Evolutionary conservation across 2,888 invertebrate species (phyloP).

Genomic region (Coenonympha arcania): DNA sequence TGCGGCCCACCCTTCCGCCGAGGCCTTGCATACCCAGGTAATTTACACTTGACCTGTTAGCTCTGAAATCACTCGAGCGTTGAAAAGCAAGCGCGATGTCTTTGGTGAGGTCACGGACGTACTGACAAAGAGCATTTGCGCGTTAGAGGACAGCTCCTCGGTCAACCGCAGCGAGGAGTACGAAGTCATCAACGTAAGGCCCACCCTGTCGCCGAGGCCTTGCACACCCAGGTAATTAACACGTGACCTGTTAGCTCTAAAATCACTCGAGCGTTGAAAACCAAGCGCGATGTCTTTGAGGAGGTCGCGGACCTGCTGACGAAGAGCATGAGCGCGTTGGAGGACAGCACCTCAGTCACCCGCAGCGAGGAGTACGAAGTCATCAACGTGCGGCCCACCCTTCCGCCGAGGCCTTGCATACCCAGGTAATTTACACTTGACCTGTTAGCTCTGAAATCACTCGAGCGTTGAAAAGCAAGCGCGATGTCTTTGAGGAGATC

Average conservation of each 20-base stretch:
- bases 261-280: too few species aligned
- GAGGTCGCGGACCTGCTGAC: slow-evolving; percentile 77
- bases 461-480: slow-evolving; percentile 72
- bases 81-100: slow-evolving; percentile 73
- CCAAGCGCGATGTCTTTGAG: slow-evolving; percentile 74
- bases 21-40: slow-evolving; percentile 78
- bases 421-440: slow-evolving; percentile 50
- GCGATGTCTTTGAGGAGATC: too few species aligned
- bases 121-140: slow-evolving; percentile 73
- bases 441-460: not conserved
- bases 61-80: too few species aligned
- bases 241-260: not conserved
- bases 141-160: slow-evolving; percentile 60
- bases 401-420: slow-evolving; percentile 80
- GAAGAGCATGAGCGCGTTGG: slow-evolving; percentile 55
- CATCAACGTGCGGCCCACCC: slow-evolving; percentile 76
- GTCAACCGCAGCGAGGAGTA: slow-evolving; percentile 78
- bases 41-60: not conserved
- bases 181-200: slow-evolving; percentile 78
- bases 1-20: slow-evolving; percentile 78
- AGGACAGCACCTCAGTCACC: slow-evolving; percentile 34
- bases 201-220: slow-evolving; percentile 80
- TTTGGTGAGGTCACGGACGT: slow-evolving; percentile 78
- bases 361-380: slow-evolving; percentile 82
- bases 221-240: slow-evolving; percentile 69